Conservation (phyloP, 2,888 invertebrate species). For the Tromatobia lineatoria region DNA sequence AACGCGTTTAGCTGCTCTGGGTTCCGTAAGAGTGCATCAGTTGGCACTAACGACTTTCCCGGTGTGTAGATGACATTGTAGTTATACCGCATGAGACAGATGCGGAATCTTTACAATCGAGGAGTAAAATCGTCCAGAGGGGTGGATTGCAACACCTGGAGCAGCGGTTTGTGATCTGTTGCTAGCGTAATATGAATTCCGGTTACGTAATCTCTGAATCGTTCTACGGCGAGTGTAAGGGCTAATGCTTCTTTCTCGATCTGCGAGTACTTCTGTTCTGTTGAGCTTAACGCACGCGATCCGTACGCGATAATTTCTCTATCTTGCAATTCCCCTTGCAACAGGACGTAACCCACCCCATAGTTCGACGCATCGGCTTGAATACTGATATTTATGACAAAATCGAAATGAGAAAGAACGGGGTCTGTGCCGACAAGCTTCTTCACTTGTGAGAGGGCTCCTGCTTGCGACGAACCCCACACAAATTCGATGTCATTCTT, state of each 20-base stretch:
- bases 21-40: constrained; percentile 76
- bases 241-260: constrained; percentile 83
- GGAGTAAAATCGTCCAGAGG: constrained; percentile 79
- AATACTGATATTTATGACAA: constrained; percentile 44
- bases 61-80: constrained; percentile 18
- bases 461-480: constrained; percentile 71
- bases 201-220: constrained; percentile 78
- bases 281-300: constrained; percentile 75
- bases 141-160: constrained; percentile 79
- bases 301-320: constrained; percentile 79
- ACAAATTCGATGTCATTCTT: constrained; percentile 67
- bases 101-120: constrained; percentile 79
- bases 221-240: constrained; percentile 77
- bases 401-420: constrained; percentile 77
- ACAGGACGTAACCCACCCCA: constrained; percentile 79
- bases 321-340: constrained; percentile 68
- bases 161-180: constrained; percentile 82
- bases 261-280: constrained; percentile 80
- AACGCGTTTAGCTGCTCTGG: constrained; percentile 34
- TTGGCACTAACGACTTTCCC: constrained; percentile 68
- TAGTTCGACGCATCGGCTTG: constrained; percentile 78
- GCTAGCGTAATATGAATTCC: constrained; percentile 76
- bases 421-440: constrained; percentile 73
- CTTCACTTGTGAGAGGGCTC: constrained; percentile 76
- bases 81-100: constrained; percentile 62